Base-by-base conservation (phyloP, 2,797 vertebrate genomes). In the Leucoraja ocellata region DNA sequence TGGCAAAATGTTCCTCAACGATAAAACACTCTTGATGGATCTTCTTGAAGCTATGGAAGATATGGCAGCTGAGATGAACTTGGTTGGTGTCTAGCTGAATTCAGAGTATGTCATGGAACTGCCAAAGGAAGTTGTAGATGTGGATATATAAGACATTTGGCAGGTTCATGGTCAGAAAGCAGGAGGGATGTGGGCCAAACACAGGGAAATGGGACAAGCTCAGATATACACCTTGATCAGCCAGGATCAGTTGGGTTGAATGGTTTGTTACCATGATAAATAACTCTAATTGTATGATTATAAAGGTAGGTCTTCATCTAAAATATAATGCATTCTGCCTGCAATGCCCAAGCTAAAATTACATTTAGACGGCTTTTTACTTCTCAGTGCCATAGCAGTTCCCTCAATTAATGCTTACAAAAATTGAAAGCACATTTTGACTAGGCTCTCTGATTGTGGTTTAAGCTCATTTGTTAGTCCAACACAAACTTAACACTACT, bases 361-460 rank as follows among this genome's bases (percentile, higher is more conserved):
- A 71, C 36, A 91, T 91, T 91, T 91, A 65, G 39, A 74, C 88
- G 32, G 65, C 36, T 91, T 39, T 71, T 91, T 91, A 74, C 83
- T 73, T 90, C 39, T 71, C 36, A 39, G 88, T 71, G 65, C 18
- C n/a, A 21, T 21, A 90, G 86, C 63, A 90, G 63, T 71, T 74
- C 68, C 11, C 3, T 71, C 36, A 25, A 36, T 46, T 91, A 21
- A 21, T 25, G 36, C 39, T 74, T 73, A 73, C 65, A 91, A 91
- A 91, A 71, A 91, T 74, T 91, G 32, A 73, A 88, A 28, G 68
- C 25, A 61, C n/a, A 32, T 91, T 91, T 91, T 73, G 73, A 91
- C 46, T 91, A 63, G 54, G 54, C 18, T 23, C 36, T 71, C n/a
- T 63, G 61, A 68, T 73, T 39, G n/a, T 91, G 36, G 61, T 91